phyloP scores from a whole-genome alignment of 1,140 invertebrate species.

The Danaus melanippus region DNA sequence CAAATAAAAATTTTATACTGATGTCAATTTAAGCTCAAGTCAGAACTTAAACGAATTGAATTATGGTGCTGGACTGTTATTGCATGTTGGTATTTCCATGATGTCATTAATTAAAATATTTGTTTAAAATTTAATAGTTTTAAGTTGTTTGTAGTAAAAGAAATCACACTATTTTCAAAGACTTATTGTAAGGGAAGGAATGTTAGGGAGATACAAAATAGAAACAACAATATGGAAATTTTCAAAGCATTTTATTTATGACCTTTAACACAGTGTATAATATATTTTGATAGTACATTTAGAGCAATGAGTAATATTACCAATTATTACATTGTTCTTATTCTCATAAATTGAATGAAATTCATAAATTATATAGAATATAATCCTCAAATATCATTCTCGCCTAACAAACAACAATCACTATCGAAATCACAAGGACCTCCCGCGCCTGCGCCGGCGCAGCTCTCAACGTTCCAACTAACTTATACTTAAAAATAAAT shows the following conservation, averaged over 20 bases:
- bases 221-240: conserved; percentile 65
- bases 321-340: conserved; percentile 71
- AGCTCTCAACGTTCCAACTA: conserved; percentile 21
- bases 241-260: conserved; percentile 72
- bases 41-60: too few species aligned
- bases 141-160: too few species aligned
- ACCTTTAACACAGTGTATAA: conserved; percentile 73
- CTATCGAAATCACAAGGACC: conserved; percentile 52
- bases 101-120: too few species aligned
- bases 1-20: too few species aligned
- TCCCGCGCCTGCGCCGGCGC: conserved; percentile 6
- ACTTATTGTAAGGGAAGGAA: neutral
- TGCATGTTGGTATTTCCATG: too few species aligned
- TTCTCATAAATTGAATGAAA: conserved; percentile 67
- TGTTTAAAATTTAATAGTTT: too few species aligned
- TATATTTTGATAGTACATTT: conserved; percentile 72
- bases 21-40: too few species aligned
- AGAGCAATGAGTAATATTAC: conserved; percentile 72
- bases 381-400: conserved; percentile 64
- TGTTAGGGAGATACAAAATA: conserved; percentile 15
- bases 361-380: conserved; percentile 69
- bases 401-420: conserved; percentile 68
- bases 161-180: too few species aligned
- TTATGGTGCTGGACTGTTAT: too few species aligned
- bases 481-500: conserved; percentile 40